Base-by-base conservation (phyloP, 2,113 vertebrate genomes). In the Xiphophorus maculatus region DNA sequence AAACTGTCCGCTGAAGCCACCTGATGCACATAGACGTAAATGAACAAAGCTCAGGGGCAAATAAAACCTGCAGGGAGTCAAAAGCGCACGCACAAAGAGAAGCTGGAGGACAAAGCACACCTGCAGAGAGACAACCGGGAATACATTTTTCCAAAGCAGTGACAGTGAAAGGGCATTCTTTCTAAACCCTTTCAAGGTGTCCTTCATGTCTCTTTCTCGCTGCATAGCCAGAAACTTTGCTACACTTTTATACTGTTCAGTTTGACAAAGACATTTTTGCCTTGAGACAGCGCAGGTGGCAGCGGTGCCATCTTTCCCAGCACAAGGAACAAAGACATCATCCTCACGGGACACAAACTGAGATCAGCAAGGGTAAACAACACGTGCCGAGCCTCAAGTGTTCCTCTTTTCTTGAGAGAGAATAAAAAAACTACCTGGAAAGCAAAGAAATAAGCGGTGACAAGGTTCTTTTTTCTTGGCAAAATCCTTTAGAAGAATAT, bases 1-100 rank as follows among this genome's bases (percentile, higher is more conserved):
- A 84, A 89, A 82, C 65, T 60, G 74, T 82, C 67, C 63, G 77
- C 76, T 73, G 63, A 15, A 71, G 82, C 76, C 81, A 87, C 80
- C 80, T 82, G 74, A 87, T 66, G 19, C 51, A 37, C 69, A 12
- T 14, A 33, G 61, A 51, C 22, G 14, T 27, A 1, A 32, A 58
- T 44, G 51, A 58, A 58, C 5, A 10, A 25, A 3, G 25, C 60
- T 6, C 54, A 67, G 75, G 44, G 78, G 63, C 70, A 71, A 67
- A 74, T 67, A 71, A 87, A 74, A 77, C 35, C 79, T 66, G 58
- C 71, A 68, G 69, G 81, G 67, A 83, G 51, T 61, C 79, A 71
- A 71, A 64, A 58, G 65, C 28, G 60, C 81, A 69, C 63, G 69
- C 66, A 28, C 4, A 76, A 0, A 65, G 22, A 67, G 32, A 63